Conservation (phyloP, 2,113 vertebrate genomes). For the Syrrhaptes paradoxus region DNA sequence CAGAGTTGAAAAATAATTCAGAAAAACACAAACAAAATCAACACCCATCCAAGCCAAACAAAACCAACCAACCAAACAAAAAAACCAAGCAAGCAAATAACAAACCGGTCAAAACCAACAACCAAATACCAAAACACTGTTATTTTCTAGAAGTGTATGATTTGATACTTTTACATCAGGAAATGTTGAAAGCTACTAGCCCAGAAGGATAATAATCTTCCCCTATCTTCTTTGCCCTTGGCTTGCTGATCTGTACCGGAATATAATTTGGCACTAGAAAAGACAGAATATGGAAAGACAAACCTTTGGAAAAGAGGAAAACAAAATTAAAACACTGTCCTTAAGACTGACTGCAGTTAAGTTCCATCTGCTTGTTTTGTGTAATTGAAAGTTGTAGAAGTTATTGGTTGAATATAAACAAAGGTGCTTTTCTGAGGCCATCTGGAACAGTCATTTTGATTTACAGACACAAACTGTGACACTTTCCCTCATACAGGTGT, state of each 20-base stretch:
- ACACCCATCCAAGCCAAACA: neutral
- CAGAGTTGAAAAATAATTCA: neutral
- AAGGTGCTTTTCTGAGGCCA: neutral
- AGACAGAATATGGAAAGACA: neutral
- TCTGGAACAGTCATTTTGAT: neutral
- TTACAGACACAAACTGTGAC: neutral
- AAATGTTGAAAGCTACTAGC: neutral
- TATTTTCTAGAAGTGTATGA: neutral
- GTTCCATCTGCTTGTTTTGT: neutral
- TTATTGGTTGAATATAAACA: neutral
- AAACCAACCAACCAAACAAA: neutral
- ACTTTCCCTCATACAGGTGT: neutral
- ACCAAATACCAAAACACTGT: accelerated
- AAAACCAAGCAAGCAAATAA: neutral
- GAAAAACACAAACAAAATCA: neutral
- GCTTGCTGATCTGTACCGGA: neutral
- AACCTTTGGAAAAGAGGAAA: neutral
- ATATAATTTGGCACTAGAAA: neutral
- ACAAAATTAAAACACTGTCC: neutral
- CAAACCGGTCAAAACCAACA: neutral
- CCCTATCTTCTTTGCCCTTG: neutral
- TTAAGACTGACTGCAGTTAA: neutral
- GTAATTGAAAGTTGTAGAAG: neutral
- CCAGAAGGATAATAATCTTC: neutral
- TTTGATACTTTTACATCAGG: neutral